Percentiles rank a stretch among this genome's conserved stretches.
Conservation (phyloP, 2,113 vertebrate genomes). For the Lophius piscatorius region DNA sequence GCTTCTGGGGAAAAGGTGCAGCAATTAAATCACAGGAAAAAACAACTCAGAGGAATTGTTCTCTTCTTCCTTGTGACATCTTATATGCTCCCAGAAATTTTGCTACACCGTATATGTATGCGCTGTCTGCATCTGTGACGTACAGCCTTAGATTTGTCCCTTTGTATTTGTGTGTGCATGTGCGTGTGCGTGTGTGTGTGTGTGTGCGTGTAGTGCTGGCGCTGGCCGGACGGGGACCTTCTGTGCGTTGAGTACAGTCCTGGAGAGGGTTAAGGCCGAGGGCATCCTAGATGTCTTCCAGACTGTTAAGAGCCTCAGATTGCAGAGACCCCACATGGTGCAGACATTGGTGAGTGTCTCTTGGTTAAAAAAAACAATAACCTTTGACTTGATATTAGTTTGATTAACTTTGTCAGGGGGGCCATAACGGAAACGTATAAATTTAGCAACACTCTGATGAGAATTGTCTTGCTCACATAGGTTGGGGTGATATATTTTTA, state of each 20-base stretch:
- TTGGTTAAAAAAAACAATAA: too few relatives aligned
- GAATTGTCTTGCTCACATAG: too few relatives aligned
- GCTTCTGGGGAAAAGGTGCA: conserved; percentile 22
- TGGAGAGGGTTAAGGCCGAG: conserved; percentile 97
- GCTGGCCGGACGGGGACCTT: conserved; percentile 97
- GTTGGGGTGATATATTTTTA: too few relatives aligned
- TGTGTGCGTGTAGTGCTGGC: conserved; percentile 85
- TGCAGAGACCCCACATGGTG: conserved; percentile 99
- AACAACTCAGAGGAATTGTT: conserved; percentile 36
- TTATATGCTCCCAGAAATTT: conserved; percentile 11
- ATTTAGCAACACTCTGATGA: too few relatives aligned
- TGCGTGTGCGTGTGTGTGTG: conserved; percentile 5
- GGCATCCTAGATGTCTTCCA: conserved; percentile 99
- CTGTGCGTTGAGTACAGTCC: conserved; percentile 96
- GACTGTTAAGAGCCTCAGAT: conserved; percentile 96
- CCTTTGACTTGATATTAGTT: not conserved
- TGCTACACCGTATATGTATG: too few relatives aligned
- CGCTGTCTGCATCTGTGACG: too few relatives aligned
- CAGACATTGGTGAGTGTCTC: conserved; percentile 93
- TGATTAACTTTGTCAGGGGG: not conserved
- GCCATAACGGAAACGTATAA: too few relatives aligned
- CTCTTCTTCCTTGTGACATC: conserved; percentile 45
- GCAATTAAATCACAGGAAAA: conserved; percentile 42
- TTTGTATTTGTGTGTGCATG: not conserved
- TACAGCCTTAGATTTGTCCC: too few relatives aligned